A percentile compares a stretch with the other conserved stretches of the same genome.
Evolutionary conservation across 2,797 vertebrate species (phyloP).

Genomic region (Pseudopleuronectes americanus): DNA sequence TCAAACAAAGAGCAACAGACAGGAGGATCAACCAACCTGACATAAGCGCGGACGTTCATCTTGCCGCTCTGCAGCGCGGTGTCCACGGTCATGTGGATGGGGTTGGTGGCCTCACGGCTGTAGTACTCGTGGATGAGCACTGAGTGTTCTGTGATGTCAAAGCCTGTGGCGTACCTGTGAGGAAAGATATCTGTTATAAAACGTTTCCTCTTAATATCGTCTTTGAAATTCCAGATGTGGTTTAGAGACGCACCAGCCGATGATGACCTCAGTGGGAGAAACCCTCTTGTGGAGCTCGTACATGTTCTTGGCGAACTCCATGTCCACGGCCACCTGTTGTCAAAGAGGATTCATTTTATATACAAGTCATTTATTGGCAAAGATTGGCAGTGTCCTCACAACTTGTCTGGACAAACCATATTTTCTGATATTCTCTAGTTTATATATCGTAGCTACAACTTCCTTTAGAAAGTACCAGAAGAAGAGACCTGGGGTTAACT

Average conservation of each 20-base stretch:
- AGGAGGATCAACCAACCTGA: conserved; percentile 82
- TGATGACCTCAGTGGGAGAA: conserved; percentile 94
- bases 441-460: no score
- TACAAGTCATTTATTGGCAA: not conserved
- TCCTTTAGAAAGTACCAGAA: no score
- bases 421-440: no score
- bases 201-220: rapidly evolving
- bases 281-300: conserved; percentile 98
- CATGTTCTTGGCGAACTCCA: conserved; percentile 99
- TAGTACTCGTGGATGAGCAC: conserved; percentile 98
- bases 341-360: not conserved
- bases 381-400: no score
- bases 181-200: not conserved
- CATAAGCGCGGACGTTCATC: conserved; percentile 96
- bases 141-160: conserved; percentile 98
- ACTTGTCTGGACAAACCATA: no score
- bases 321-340: conserved; percentile 95
- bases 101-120: conserved; percentile 95
- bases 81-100: conserved; percentile 95
- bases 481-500: no score
- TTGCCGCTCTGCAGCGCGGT: conserved; percentile 91
- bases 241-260: conserved; percentile 88
- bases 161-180: conserved; percentile 95
- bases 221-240: not conserved
- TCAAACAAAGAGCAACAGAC: not conserved